These are phyloP conservation scores for Himalopsyche japonica DNA, from an alignment of 2,888 invertebrate genomes.

Conservation along the genomic window DNA sequence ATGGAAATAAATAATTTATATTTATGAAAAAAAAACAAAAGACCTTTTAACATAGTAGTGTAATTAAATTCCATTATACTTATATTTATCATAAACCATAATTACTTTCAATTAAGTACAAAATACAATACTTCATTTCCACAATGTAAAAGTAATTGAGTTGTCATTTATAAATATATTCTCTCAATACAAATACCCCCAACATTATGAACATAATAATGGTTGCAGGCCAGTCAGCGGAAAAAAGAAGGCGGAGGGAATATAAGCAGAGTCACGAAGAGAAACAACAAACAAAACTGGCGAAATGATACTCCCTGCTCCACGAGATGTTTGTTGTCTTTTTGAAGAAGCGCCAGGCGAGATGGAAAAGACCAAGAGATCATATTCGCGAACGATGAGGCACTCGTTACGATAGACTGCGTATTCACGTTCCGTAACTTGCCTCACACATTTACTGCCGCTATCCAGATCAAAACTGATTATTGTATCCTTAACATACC, in stretches of 20 bases:
- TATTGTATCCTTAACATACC: too few relatives aligned
- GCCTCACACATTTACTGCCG: neutral
- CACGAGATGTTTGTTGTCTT: neutral
- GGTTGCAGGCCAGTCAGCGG: neutral
- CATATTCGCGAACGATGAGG: neutral
- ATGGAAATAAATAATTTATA: too few relatives aligned
- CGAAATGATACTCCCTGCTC: neutral
- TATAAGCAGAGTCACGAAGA: neutral
- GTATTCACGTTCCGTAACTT: neutral
- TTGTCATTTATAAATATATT: neutral
- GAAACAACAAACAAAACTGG: neutral
- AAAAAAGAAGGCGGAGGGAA: neutral
- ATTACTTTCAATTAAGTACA: too few relatives aligned
- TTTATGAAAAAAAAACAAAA: too few relatives aligned
- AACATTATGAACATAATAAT: neutral
- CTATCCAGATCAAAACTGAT: too few relatives aligned
- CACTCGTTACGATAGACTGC: neutral
- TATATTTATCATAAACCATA: too few relatives aligned
- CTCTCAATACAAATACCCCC: neutral
- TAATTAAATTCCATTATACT: too few relatives aligned
- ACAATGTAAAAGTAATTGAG: too few relatives aligned
- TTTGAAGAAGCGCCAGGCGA: neutral
- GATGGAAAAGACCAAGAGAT: neutral
- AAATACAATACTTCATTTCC: too few relatives aligned
- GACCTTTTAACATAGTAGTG: too few relatives aligned